A percentile compares a stretch with the other conserved stretches of the same genome.
Evolutionary conservation across 2,797 vertebrate species (phyloP).

Genomic region (Lagodon rhomboides): DNA sequence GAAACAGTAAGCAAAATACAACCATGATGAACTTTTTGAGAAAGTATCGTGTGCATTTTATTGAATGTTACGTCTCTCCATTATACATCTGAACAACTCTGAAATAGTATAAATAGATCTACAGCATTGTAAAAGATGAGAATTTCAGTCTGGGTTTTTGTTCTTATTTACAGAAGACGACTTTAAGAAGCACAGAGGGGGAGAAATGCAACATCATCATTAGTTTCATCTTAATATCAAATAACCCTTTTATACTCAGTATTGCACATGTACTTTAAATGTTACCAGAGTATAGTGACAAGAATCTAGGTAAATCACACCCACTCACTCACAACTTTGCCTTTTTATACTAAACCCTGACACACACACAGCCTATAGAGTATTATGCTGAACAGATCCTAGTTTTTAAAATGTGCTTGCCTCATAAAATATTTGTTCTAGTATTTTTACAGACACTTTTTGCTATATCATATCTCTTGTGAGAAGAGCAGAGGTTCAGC

Average conservation of each 20-base stretch:
- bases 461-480: conserved; percentile 81
- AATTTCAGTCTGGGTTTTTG: conserved; percentile 59
- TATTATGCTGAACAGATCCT: conserved; percentile 78
- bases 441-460: conserved; percentile 68
- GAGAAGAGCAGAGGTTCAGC: conserved; percentile 58
- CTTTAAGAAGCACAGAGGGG: conserved; percentile 65
- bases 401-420: conserved; percentile 85
- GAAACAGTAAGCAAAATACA: conserved; percentile 50
- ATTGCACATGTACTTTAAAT: conserved; percentile 78
- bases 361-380: conserved; percentile 74
- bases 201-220: conserved; percentile 57
- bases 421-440: conserved; percentile 82
- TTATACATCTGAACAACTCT: conserved; percentile 78
- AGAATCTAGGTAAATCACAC: conserved; percentile 64
- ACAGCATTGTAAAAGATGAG: conserved; percentile 81
- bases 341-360: conserved; percentile 70
- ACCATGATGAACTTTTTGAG: conserved; percentile 63
- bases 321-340: conserved; percentile 51
- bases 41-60: conserved; percentile 84
- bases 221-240: conserved; percentile 71
- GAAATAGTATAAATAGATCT: conserved; percentile 83
- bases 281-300: conserved; percentile 72
- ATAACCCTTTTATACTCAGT: conserved; percentile 67
- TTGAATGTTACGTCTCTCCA: conserved; percentile 76
- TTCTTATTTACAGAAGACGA: conserved; percentile 77